Conservation (phyloP, 2,113 vertebrate species). For the Spea multiplicata region DNA sequence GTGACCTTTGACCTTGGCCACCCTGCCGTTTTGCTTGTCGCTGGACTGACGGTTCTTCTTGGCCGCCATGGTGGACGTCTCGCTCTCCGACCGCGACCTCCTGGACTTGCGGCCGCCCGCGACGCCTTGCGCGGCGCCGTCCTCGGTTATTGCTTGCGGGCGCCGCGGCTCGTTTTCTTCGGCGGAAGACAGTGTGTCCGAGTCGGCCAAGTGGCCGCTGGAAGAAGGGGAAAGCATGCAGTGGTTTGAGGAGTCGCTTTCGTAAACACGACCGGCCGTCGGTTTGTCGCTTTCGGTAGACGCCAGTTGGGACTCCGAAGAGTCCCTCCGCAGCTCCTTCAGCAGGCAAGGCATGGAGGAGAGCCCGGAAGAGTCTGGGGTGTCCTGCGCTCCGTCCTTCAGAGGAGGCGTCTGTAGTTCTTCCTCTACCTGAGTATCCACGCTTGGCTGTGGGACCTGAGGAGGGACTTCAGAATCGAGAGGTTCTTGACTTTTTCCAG, state of each 20-base stretch:
- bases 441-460: conserved; percentile 73
- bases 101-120: conserved; percentile 79
- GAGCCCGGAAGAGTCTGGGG: conserved; percentile 76
- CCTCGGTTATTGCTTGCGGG: conserved; percentile 57
- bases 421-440: conserved; percentile 66
- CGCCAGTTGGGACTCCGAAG: conserved; percentile 81
- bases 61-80: conserved; percentile 87
- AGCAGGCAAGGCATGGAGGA: conserved; percentile 92
- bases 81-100: conserved; percentile 89
- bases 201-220: conserved; percentile 93
- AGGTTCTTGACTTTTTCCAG: conserved; percentile 83
- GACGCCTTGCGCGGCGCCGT: conserved; percentile 60
- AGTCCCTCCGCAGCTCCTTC: conserved; percentile 91
- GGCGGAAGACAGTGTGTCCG: conserved; percentile 89
- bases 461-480: conserved; percentile 75
- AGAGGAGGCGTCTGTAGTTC: conserved; percentile 70
- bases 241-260: conserved; percentile 94
- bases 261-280: conserved; percentile 67
- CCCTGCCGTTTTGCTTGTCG: conserved; percentile 87
- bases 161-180: conserved; percentile 75
- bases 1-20: conserved; percentile 83
- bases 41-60: conserved; percentile 92
- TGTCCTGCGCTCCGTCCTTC: conserved; percentile 68
- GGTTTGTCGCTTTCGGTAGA: conserved; percentile 83
- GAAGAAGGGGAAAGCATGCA: conserved; percentile 96